These are phyloP conservation scores for Drosophila santomea DNA, from an alignment of 1,140 invertebrate species.

Conservation along the genomic window DNA sequence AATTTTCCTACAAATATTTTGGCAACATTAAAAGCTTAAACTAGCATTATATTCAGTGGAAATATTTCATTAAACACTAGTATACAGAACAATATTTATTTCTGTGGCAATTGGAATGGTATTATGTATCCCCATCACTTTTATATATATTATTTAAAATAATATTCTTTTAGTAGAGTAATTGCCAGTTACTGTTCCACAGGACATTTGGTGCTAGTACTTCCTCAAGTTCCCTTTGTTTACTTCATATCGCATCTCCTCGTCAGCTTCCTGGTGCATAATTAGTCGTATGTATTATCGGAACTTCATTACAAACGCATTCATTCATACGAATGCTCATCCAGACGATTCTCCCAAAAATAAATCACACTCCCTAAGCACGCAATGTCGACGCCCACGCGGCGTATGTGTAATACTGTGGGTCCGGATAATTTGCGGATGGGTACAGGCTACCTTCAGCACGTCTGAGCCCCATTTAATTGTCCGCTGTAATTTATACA, in stretches of 20 bases:
- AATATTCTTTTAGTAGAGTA: not conserved
- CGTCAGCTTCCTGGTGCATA: slow-evolving; percentile 1
- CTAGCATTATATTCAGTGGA: too few relatives aligned
- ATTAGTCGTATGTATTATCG: slow-evolving; percentile 27
- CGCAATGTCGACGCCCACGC: slow-evolving; percentile 60
- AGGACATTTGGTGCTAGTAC: not conserved
- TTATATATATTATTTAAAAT: too few relatives aligned
- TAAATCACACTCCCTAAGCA: slow-evolving; percentile 67
- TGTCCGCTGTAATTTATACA: slow-evolving; percentile 55
- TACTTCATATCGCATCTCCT: not conserved
- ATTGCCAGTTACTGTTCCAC: not conserved
- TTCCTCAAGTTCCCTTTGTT: not conserved
- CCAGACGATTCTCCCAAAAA: slow-evolving; percentile 46
- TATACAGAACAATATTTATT: too few relatives aligned
- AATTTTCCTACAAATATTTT: too few relatives aligned
- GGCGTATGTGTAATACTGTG: slow-evolving; percentile 53
- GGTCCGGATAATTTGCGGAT: not conserved
- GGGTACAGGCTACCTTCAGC: slow-evolving; percentile 5
- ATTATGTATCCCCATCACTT: too few relatives aligned
- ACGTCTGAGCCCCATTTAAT: slow-evolving; percentile 31
- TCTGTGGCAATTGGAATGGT: too few relatives aligned
- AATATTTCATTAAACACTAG: too few relatives aligned
- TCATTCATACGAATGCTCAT: slow-evolving; percentile 34
- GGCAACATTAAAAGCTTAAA: too few relatives aligned
- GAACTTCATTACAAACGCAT: slow-evolving; percentile 55